phyloP scores from a whole-genome alignment of 2,797 vertebrate genomes.

The Xenops minutus region DNA sequence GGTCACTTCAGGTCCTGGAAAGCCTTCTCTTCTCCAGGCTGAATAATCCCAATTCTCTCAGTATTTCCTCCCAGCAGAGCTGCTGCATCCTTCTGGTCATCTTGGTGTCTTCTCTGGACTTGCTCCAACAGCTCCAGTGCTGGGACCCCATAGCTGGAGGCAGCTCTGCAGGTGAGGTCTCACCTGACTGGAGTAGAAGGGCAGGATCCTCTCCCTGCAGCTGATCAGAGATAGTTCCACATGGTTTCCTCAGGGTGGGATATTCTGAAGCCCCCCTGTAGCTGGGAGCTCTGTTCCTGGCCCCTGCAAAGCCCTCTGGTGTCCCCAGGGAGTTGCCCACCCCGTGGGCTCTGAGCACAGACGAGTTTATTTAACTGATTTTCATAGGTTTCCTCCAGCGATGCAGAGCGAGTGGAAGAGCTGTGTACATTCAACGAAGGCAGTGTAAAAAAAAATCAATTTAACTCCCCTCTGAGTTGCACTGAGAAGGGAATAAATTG shows the following conservation, averaged over 20 bases:
- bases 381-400: neutral
- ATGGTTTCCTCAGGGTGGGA: neutral
- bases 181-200: neutral
- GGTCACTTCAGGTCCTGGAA: neutral
- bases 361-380: slow-evolving; percentile 33
- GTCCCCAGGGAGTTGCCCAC: neutral
- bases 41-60: neutral
- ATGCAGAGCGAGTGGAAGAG: neutral
- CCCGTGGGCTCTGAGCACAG: neutral
- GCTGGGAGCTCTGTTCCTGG: neutral
- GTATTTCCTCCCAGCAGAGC: neutral
- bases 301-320: neutral
- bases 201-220: neutral
- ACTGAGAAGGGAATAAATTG: slow-evolving; percentile 15
- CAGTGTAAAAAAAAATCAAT: slow-evolving; percentile 47
- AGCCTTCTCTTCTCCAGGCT: neutral
- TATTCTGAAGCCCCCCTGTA: fast-evolving
- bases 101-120: neutral
- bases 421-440: neutral
- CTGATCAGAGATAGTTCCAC: neutral
- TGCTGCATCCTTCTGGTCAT: neutral
- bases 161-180: neutral
- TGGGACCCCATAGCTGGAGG: neutral
- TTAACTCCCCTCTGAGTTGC: slow-evolving; percentile 38
- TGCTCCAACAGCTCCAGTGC: neutral